Base-by-base conservation (phyloP, 2,888 invertebrate genomes). In the Torymus tubicola region DNA sequence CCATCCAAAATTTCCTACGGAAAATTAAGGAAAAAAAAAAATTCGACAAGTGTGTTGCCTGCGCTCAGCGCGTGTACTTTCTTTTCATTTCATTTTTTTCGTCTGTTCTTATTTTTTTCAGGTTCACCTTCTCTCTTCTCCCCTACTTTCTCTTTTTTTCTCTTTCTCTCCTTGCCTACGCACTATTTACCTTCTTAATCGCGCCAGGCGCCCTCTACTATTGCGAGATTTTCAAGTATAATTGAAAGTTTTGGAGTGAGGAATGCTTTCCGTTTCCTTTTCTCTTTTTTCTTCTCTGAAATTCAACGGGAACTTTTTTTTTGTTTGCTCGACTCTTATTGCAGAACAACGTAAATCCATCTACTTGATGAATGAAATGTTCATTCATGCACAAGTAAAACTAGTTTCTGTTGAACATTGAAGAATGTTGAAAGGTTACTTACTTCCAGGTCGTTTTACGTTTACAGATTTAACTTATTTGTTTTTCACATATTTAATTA, bases 171-270 rank as follows among this genome's bases (percentile, higher is more conserved):
- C 42, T 64, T 50, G 11, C n/a, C 64, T 64, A 64, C 64, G 64
- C 64, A 64, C 64, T 64, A 64, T 64, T 64, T 64, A 64, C 64
- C 21, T 64, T 42, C 64, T 64, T 64, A 64, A 64, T 64, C 64
- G 50, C 64, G 50, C 50, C 50, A 42, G 42, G 42, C 11, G 42
- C 42, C n/a, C 64, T 64, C 12, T 42, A 42, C 21, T 10, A 42
- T 42, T 64, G 64, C 31, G 14, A 64, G 21, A 64, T 50, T 42
- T 42, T 64, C 64, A 16, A 64, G 64, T 21, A 64, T 64, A 64
- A 64, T 64, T 64, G 42, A 64, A 64, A 64, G 42, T 64, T 64
- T 64, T 42, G n/a, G 42, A 64, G 64, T n/a, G 64, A 50, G 42
- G 50, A 50, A 42, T 42, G 21, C 64, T 64, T 64, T 42, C 16